Conservation (phyloP, 2,797 vertebrate species). For the Protosalanx chinensis region DNA sequence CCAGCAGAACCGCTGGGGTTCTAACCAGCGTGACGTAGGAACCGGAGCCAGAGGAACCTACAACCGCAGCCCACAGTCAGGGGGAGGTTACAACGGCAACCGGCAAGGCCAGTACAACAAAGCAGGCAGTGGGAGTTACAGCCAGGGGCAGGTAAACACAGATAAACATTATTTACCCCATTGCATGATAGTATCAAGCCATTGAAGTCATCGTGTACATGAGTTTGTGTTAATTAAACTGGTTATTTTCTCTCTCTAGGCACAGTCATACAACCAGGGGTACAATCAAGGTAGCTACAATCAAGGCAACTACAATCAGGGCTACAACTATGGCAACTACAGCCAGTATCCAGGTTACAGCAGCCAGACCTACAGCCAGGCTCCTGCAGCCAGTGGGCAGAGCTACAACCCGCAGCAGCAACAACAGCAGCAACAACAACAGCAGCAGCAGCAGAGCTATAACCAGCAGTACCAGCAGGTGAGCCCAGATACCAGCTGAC, state of each 20-base stretch:
- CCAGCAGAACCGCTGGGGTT: conserved; percentile 73
- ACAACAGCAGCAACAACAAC: conserved; percentile 71
- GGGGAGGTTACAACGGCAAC: conserved; percentile 70
- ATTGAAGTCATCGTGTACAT: too few relatives aligned
- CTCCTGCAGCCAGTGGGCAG: conserved; percentile 60
- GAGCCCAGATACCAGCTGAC: conserved; percentile 19
- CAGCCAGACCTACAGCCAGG: conserved; percentile 58
- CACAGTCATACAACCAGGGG: conserved; percentile 51
- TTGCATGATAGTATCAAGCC: too few relatives aligned
- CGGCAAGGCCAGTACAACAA: conserved; percentile 70
- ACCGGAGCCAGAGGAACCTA: conserved; percentile 73
- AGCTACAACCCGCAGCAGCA: conserved; percentile 74
- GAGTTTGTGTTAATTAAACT: neutral
- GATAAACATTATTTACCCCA: too few relatives aligned
- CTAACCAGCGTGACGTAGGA: conserved; percentile 65
- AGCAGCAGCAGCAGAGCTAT: conserved; percentile 74
- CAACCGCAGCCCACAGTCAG: conserved; percentile 70
- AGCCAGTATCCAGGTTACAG: conserved; percentile 80
- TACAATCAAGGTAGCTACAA: conserved; percentile 77
- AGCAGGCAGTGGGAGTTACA: conserved; percentile 60
- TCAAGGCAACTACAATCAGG: conserved; percentile 82
- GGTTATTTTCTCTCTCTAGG: conserved; percentile 3
- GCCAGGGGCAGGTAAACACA: conserved; percentile 51
- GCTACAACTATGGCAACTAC: conserved; percentile 82
- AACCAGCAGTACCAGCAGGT: conserved; percentile 92